A percentile compares a stretch with the other conserved stretches of the same genome.
Evolutionary conservation across 2,888 invertebrate species (phyloP).

Genomic region (Galerucella calmariensis): DNA sequence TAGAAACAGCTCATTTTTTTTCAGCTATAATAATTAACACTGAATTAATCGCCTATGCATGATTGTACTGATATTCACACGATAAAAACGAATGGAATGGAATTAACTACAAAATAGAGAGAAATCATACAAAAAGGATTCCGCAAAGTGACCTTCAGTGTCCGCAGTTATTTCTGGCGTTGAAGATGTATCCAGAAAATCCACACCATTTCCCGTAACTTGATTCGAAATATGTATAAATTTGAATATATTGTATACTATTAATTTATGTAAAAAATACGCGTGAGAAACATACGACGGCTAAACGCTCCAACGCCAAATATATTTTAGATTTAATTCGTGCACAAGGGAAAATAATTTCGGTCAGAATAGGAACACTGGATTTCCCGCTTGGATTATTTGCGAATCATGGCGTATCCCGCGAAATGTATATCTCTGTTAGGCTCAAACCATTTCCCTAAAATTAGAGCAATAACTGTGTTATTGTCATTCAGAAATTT

Average conservation of each 20-base stretch:
- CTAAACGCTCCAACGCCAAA: background rate
- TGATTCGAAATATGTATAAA: too few species aligned
- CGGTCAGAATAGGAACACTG: conserved; percentile 32
- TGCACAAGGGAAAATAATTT: conserved; percentile 30
- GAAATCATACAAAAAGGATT: too few species aligned
- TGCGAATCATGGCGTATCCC: conserved; percentile 32
- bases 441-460: conserved; percentile 30
- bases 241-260: background rate
- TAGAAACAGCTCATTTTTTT: too few species aligned
- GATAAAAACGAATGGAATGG: too few species aligned
- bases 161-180: too few species aligned
- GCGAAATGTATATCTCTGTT: conserved; percentile 33
- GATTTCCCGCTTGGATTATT: conserved; percentile 34
- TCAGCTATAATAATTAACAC: too few species aligned
- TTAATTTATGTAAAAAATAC: background rate
- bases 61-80: too few species aligned
- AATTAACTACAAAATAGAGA: too few species aligned
- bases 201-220: too few species aligned
- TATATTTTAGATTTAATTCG: conserved; percentile 26
- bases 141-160: too few species aligned
- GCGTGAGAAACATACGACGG: background rate
- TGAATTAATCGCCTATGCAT: too few species aligned
- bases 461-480: conserved; percentile 31
- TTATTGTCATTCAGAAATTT: conserved; percentile 34
- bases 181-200: too few species aligned